Conservation (phyloP, 2,888 invertebrate genomes). For the Drosophila mayaguana region DNA sequence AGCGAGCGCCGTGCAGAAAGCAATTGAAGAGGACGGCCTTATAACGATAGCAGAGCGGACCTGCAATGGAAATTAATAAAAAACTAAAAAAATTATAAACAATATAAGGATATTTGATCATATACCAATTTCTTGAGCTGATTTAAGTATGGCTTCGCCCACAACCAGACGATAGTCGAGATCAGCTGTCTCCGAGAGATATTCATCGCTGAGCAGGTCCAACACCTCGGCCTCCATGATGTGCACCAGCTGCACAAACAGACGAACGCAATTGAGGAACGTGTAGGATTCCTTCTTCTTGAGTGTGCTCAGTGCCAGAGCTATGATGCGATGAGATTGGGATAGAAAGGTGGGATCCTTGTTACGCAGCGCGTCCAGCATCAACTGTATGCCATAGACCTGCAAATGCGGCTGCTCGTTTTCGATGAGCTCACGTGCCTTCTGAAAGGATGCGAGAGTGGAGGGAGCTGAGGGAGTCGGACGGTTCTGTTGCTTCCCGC, state of each 20-base stretch:
- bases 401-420: slow-evolving; percentile 81
- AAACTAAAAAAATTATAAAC: background rate
- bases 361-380: slow-evolving; percentile 77
- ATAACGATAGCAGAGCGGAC: slow-evolving; percentile 82
- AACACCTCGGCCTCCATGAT: slow-evolving; percentile 82
- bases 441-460: slow-evolving; percentile 44
- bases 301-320: slow-evolving; percentile 80
- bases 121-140: slow-evolving; percentile 81
- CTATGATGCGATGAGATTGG: slow-evolving; percentile 82
- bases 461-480: background rate
- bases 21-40: slow-evolving; percentile 82
- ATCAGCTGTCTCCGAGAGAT: slow-evolving; percentile 73
- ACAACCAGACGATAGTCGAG: slow-evolving; percentile 83
- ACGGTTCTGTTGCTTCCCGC: slow-evolving; percentile 39
- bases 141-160: slow-evolving; percentile 84
- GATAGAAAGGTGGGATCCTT: slow-evolving; percentile 73
- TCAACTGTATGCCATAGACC: slow-evolving; percentile 83
- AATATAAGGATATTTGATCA: background rate
- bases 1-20: slow-evolving; percentile 82
- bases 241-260: slow-evolving; percentile 80
- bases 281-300: slow-evolving; percentile 84
- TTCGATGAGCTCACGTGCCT: slow-evolving; percentile 78
- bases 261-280: slow-evolving; percentile 83
- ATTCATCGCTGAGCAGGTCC: slow-evolving; percentile 83
- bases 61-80: slow-evolving; percentile 48